phyloP scores from a whole-genome alignment of 2,888 invertebrate species.

The Ernsta delagoae region DNA sequence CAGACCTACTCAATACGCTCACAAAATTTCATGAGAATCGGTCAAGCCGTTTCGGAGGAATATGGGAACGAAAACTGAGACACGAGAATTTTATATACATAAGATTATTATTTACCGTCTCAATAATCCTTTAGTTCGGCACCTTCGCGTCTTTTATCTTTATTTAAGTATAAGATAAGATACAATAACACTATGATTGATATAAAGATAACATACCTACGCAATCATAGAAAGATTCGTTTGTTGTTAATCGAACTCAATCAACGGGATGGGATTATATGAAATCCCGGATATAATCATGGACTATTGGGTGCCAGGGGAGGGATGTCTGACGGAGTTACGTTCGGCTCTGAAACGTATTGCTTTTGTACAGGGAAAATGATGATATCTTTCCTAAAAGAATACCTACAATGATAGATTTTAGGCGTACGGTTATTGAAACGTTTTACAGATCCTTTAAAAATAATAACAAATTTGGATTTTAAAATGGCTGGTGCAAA shows the following conservation, averaged over 20 bases:
- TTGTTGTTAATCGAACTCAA: slow-evolving; percentile 18
- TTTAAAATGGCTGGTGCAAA: too few species aligned
- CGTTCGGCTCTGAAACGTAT: background rate
- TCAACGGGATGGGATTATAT: slow-evolving; percentile 43
- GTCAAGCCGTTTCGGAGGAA: too few species aligned
- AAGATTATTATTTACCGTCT: too few species aligned
- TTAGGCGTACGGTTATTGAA: background rate
- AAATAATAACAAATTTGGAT: too few species aligned
- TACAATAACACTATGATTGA: background rate
- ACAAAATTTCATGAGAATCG: too few species aligned
- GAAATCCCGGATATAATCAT: slow-evolving; percentile 50
- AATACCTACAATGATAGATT: background rate
- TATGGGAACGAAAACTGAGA: too few species aligned
- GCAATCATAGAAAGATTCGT: slow-evolving; percentile 3
- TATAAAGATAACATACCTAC: background rate
- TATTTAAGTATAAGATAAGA: too few species aligned
- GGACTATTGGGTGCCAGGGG: slow-evolving; percentile 47
- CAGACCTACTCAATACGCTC: too few species aligned
- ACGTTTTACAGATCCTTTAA: too few species aligned
- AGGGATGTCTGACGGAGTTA: slow-evolving; percentile 17
- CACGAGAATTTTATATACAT: too few species aligned
- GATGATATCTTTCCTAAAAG: background rate
- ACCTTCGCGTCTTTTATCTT: too few species aligned
- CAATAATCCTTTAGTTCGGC: too few species aligned
- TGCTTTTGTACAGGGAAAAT: background rate